Evolutionary conservation across 2,797 vertebrate genomes (phyloP), one percentile per base, ranked within the genome.

Genomic region (Rhinella marina): DNA sequence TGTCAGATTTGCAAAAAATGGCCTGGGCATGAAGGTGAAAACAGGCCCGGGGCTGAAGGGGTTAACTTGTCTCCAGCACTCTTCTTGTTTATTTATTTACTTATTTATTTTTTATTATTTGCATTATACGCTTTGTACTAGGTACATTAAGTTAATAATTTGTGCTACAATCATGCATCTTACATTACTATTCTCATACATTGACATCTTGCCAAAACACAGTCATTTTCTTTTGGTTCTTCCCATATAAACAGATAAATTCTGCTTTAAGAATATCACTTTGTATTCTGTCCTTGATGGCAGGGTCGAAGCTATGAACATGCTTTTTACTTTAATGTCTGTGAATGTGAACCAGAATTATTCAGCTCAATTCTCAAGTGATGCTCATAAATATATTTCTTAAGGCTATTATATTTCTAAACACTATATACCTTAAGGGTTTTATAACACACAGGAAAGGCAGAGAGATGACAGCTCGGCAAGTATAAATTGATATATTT

Each of bases 341-440:
- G 27, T 56, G 48, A 86, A 81, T 81, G 77, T 56, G 72, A 80
- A 86, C 79, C 84, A 81, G 78, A 59, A 73, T 77, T 77, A 81
- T 81, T 81, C 29, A 75, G 75, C 79, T 86, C 80, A 89, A 78
- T 86, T 89, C 88, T 81, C 84, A 72, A 86, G 84, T 83, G 80
- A 83, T 82, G 62, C 80, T 82, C 81, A 89, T 89, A 86, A 89
- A 89, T 86, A 86, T 84, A 86, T 89, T 78, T 86, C 88, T 86
- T 89, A 83, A 83, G 88, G 88, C 85, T 89, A 89, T 86, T 86
- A 86, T 86, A 83, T 83, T 89, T 89, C 85, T 89, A 86, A 89
- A 86, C 88, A 86, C 72, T 86, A 56, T 81, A 77, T 72, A 84
- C 85, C 85, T 86, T 76, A 32, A 86, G 84, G 88, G 85, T 50